Percentiles rank a stretch among this genome's conserved stretches.
phyloP scores from a whole-genome alignment of 2,113 vertebrate genomes.

The Lepisosteus oculatus region DNA sequence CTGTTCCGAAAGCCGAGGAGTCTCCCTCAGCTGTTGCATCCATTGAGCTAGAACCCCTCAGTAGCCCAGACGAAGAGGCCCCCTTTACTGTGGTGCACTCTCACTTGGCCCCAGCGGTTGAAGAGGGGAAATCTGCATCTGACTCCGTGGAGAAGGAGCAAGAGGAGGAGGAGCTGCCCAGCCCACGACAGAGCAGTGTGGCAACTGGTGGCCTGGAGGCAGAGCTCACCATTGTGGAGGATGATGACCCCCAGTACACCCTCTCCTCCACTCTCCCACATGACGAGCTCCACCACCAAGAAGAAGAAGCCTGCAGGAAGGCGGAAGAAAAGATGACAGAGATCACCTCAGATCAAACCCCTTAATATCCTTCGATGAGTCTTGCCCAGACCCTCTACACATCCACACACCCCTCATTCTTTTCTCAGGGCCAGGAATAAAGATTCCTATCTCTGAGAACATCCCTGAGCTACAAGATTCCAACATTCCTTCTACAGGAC shows the following conservation, averaged over 20 bases:
- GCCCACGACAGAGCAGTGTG: slow-evolving; percentile 22
- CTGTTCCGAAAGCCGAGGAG: slow-evolving; percentile 19
- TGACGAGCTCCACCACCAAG: slow-evolving; percentile 36
- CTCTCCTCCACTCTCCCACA: slow-evolving; percentile 39
- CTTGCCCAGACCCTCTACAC: background rate
- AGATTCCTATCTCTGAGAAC: background rate
- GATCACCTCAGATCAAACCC: background rate
- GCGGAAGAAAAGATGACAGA: slow-evolving; percentile 16
- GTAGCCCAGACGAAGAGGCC: slow-evolving; percentile 43
- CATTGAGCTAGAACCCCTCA: slow-evolving; percentile 54
- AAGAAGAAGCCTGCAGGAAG: slow-evolving; percentile 38
- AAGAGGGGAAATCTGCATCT: slow-evolving; percentile 35
- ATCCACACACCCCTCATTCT: too few species aligned
- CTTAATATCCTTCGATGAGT: too few species aligned
- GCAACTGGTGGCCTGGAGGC: slow-evolving; percentile 50
- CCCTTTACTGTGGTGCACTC: slow-evolving; percentile 53
- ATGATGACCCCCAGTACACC: slow-evolving; percentile 38
- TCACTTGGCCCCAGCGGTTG: slow-evolving; percentile 46
- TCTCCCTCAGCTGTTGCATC: slow-evolving; percentile 32
- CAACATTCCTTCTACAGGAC: too few species aligned
- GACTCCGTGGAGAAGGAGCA: slow-evolving; percentile 37
- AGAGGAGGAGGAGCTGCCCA: slow-evolving; percentile 27
- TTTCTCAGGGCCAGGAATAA: slow-evolving; percentile 21
- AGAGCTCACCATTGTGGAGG: slow-evolving; percentile 67
- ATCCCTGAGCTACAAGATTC: too few species aligned